phyloP scores from a whole-genome alignment of 1,140 invertebrate species.

The Uloborus diversus region DNA sequence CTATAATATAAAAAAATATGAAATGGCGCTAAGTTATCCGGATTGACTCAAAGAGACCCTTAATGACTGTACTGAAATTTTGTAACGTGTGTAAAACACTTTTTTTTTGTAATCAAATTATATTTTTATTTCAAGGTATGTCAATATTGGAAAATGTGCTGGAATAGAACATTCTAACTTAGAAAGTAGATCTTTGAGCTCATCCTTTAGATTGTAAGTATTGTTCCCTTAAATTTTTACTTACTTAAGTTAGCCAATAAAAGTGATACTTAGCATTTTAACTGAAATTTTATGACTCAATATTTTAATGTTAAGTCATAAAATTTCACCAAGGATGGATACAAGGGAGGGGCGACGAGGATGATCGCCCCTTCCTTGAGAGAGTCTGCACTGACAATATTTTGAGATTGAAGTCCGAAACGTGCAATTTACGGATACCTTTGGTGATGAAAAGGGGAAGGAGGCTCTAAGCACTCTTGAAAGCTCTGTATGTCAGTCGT shows the following conservation, averaged over 20 bases:
- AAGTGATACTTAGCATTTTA: not conserved
- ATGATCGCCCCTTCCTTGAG: too few species aligned
- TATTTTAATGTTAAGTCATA: not conserved
- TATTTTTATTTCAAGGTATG: conserved; percentile 13
- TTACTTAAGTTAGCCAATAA: not conserved
- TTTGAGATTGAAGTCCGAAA: too few species aligned
- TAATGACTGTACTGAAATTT: not conserved
- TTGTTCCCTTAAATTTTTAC: not conserved
- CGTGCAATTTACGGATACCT: too few species aligned
- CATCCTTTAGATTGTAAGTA: conserved; percentile 50
- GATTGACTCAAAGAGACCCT: not conserved
- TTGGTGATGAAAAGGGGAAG: too few species aligned
- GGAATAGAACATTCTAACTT: not conserved
- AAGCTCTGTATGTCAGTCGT: too few species aligned
- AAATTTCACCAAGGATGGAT: not conserved
- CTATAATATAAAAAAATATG: not conserved
- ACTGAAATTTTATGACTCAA: not conserved
- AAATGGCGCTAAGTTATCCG: not conserved
- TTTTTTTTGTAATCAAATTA: not conserved
- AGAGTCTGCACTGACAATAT: too few species aligned
- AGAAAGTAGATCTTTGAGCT: conserved; percentile 12
- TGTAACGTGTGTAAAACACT: not conserved
- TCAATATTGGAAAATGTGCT: conserved; percentile 45
- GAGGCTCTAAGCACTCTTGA: too few species aligned
- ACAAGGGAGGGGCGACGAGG: not conserved